Evolutionary conservation across 2,113 vertebrate species (phyloP).

Genomic region (Vulpes vulpes): DNA sequence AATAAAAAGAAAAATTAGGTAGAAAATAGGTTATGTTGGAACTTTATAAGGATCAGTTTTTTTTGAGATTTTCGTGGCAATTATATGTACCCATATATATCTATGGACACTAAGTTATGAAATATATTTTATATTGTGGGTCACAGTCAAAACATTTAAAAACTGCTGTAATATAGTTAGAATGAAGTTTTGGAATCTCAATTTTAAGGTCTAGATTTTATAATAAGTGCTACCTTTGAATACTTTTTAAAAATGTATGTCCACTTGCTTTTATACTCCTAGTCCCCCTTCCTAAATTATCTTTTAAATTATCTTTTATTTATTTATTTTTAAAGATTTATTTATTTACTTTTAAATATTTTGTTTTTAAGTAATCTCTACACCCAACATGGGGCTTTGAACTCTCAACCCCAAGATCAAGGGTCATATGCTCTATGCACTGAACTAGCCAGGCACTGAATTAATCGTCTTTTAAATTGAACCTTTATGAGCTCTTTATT

Average conservation of each 20-base stretch:
- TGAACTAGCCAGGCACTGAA: not conserved
- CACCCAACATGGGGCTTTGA: not conserved
- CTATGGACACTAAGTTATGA: not conserved
- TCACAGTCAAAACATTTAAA: not conserved
- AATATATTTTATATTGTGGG: not conserved
- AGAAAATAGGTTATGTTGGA: not conserved
- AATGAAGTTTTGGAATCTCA: not conserved
- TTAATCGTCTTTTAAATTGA: conserved; percentile 41
- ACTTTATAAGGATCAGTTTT: not conserved
- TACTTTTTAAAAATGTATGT: not conserved
- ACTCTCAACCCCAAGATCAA: not conserved
- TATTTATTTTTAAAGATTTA: not conserved
- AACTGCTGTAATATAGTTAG: not conserved
- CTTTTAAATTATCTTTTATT: not conserved
- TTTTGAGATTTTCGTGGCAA: not conserved
- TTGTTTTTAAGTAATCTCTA: not conserved
- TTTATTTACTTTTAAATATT: not conserved
- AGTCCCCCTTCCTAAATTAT: not conserved
- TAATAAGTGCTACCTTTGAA: not conserved
- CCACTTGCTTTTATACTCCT: not conserved
- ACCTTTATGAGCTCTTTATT: not conserved
- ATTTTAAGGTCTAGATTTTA: not conserved
- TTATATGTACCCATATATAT: not conserved
- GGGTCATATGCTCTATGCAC: not conserved
- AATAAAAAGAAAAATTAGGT: not conserved